A percentile compares a stretch with the other conserved stretches of the same genome.
Conservation (phyloP, 2,113 vertebrate species). For the Puma concolor region DNA sequence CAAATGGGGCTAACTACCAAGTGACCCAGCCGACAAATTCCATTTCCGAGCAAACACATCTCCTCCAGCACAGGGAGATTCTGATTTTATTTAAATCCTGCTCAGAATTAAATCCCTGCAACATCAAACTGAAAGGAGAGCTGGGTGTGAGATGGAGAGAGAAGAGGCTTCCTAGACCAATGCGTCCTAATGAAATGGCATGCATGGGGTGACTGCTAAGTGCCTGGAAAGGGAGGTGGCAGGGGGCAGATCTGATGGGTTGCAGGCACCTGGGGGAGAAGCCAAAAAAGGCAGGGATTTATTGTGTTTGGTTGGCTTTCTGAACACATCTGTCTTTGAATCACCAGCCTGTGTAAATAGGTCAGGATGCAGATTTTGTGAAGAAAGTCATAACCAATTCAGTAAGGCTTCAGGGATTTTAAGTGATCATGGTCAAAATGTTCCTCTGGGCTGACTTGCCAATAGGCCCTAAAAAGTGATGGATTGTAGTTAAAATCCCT, state of each 20-base stretch:
- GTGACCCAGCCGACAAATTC: constrained; percentile 70
- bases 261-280: not conserved
- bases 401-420: not conserved
- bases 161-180: not conserved
- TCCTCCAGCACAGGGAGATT: constrained; percentile 52
- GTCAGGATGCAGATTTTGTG: constrained; percentile 14
- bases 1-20: constrained; percentile 66
- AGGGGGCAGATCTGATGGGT: not conserved
- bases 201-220: not conserved
- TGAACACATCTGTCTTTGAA: constrained; percentile 23
- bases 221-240: not conserved
- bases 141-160: not conserved
- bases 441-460: not conserved
- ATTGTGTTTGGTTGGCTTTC: not conserved
- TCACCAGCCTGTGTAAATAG: not conserved
- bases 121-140: constrained; percentile 58
- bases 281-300: not conserved
- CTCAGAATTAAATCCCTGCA: constrained; percentile 49
- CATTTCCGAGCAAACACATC: constrained; percentile 60
- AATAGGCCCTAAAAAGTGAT: not conserved
- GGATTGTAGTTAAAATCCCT: not conserved
- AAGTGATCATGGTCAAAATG: not conserved
- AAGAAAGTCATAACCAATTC: constrained; percentile 7
- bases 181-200: not conserved
- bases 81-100: constrained; percentile 81